These are phyloP conservation scores for Chaetorhynchus papuensis DNA, from an alignment of 2,113 vertebrate genomes.

Conservation along the genomic window DNA sequence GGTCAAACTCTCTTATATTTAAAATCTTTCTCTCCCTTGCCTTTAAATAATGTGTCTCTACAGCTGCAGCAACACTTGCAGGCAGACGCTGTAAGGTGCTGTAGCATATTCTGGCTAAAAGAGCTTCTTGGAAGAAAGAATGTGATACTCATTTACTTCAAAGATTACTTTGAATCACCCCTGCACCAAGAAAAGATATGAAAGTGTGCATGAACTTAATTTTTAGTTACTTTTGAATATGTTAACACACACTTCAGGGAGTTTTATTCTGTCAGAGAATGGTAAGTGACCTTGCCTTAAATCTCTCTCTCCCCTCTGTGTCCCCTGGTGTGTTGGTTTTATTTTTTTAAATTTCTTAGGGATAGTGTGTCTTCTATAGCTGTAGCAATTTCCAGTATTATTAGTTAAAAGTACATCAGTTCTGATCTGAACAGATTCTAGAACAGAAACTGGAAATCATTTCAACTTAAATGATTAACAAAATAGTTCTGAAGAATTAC, in stretches of 20 bases:
- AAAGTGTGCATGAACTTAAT: background rate
- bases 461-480: background rate
- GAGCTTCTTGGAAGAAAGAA: background rate
- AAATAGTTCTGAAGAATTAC: background rate
- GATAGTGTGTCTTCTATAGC: background rate
- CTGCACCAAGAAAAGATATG: background rate
- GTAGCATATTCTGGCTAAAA: background rate
- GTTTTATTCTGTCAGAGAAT: background rate
- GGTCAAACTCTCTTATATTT: conserved; percentile 17
- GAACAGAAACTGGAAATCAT: background rate
- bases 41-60: background rate
- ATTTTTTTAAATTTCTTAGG: background rate
- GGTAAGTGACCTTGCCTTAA: background rate
- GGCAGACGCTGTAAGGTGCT: background rate
- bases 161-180: background rate
- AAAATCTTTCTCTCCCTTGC: background rate
- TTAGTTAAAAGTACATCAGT: background rate
- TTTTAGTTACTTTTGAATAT: background rate
- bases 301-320: background rate
- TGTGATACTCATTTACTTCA: background rate
- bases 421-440: background rate
- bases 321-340: background rate
- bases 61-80: background rate
- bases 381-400: background rate
- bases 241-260: background rate